These are phyloP conservation scores for Clitarchus hookeri DNA, from an alignment of 2,888 invertebrate species.

Conservation along the genomic window DNA sequence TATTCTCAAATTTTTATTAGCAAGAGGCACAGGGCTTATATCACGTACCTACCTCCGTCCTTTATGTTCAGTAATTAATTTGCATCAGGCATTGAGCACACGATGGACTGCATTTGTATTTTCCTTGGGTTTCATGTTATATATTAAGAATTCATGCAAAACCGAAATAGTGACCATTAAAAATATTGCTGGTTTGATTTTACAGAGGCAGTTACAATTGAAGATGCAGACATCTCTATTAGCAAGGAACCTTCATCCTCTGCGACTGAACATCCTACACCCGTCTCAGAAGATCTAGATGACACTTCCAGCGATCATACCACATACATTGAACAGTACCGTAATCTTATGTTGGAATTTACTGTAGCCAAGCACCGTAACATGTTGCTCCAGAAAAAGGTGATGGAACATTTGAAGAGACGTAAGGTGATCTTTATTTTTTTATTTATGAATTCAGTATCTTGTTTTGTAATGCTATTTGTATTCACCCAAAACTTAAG, in stretches of 20 bases:
- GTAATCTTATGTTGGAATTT: constrained; percentile 38
- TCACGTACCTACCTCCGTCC: too few species aligned
- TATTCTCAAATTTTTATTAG: too few species aligned
- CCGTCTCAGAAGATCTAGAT: neutral
- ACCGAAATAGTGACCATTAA: too few species aligned
- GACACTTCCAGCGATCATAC: neutral
- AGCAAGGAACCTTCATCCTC: neutral
- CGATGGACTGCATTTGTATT: too few species aligned
- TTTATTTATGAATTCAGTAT: neutral
- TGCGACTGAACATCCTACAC: neutral
- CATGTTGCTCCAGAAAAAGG: constrained; percentile 50
- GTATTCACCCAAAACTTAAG: too few species aligned
- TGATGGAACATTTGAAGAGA: constrained; percentile 51
- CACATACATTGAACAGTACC: constrained; percentile 41
- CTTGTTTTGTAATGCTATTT: neutral
- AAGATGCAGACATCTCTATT: neutral
- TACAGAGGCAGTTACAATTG: too few species aligned
- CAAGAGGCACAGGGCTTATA: too few species aligned
- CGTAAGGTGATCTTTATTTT: constrained; percentile 45
- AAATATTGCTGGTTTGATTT: too few species aligned
- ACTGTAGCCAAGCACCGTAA: constrained; percentile 45
- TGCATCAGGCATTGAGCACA: too few species aligned
- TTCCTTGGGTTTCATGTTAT: too few species aligned
- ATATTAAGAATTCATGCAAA: too few species aligned
- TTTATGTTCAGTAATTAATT: too few species aligned